These are phyloP conservation scores for Caerostris extrusa DNA, from an alignment of 1,140 invertebrate genomes.

Conservation along the genomic window DNA sequence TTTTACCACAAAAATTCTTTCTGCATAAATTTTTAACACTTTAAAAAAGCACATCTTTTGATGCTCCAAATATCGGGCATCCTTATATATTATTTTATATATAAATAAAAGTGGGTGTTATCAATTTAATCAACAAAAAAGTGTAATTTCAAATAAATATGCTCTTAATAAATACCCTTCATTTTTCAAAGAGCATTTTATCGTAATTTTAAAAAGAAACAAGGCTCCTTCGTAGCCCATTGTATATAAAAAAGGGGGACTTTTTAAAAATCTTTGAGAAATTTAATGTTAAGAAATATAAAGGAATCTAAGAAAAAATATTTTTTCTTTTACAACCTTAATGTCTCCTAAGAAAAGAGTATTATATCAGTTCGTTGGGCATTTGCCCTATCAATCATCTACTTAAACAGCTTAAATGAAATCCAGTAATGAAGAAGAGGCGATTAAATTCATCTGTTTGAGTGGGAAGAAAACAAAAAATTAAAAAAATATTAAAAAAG, in stretches of 20 bases:
- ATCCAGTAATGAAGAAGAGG: conserved; percentile 10
- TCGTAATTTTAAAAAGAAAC: conserved; percentile 31
- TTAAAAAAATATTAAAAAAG: neutral
- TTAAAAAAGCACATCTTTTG: neutral
- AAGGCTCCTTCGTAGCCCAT: neutral
- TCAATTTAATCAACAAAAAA: conserved; percentile 35
- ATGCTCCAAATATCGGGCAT: neutral
- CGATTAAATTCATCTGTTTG: conserved; percentile 64
- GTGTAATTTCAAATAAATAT: conserved; percentile 38
- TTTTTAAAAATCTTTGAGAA: neutral
- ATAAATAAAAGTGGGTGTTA: neutral
- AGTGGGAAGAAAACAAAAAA: neutral
- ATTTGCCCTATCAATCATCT: conserved; percentile 17
- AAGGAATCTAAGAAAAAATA: neutral
- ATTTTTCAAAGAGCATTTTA: conserved; percentile 41
- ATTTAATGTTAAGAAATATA: neutral
- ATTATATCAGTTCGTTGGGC: neutral
- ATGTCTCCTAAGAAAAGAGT: conserved; percentile 5
- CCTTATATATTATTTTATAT: neutral
- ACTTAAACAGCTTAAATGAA: conserved; percentile 56
- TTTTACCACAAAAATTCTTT: neutral
- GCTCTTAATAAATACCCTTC: conserved; percentile 51
- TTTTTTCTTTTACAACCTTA: neutral
- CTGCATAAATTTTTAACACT: neutral
- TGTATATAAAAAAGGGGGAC: conserved; percentile 22